phyloP scores from a whole-genome alignment of 1,140 invertebrate genomes.

The Streblospio benedicti region DNA sequence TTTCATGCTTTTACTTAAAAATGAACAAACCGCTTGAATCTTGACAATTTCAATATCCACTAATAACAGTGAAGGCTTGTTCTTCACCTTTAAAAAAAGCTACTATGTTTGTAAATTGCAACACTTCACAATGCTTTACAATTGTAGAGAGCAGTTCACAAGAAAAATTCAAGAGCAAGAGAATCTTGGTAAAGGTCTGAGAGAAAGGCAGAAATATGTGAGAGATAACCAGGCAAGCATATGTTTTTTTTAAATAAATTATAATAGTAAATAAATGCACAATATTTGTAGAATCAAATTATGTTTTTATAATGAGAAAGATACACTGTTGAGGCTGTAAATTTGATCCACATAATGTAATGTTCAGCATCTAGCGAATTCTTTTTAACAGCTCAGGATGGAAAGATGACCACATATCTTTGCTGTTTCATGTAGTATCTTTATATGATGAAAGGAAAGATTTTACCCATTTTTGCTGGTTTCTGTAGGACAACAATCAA shows the following conservation, averaged over 20 bases:
- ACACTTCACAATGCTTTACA: too few species aligned
- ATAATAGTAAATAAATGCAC: too few species aligned
- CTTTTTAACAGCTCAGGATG: neutral
- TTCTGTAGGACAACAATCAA: neutral
- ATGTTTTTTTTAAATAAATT: too few species aligned
- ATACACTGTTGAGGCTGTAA: neutral
- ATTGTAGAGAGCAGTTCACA: conserved; percentile 49
- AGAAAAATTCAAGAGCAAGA: conserved; percentile 55
- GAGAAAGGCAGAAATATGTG: conserved; percentile 56
- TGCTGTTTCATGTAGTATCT: neutral
- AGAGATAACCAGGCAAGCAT: conserved; percentile 52
- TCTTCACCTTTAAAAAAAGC: too few species aligned
- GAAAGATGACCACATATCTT: neutral
- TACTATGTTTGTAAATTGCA: too few species aligned
- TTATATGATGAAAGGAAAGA: neutral
- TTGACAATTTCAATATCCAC: too few species aligned
- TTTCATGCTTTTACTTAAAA: too few species aligned
- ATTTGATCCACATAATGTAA: neutral
- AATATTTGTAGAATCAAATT: too few species aligned
- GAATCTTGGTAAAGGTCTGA: conserved; percentile 51
- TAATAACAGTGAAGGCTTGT: too few species aligned
- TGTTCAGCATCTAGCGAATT: neutral
- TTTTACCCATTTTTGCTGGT: too few species aligned
- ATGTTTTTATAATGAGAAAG: too few species aligned
- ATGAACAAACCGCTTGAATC: too few species aligned